A percentile compares a stretch with the other conserved stretches of the same genome.
phyloP scores from a whole-genome alignment of 2,888 invertebrate genomes.

The Polyploca ridens region DNA sequence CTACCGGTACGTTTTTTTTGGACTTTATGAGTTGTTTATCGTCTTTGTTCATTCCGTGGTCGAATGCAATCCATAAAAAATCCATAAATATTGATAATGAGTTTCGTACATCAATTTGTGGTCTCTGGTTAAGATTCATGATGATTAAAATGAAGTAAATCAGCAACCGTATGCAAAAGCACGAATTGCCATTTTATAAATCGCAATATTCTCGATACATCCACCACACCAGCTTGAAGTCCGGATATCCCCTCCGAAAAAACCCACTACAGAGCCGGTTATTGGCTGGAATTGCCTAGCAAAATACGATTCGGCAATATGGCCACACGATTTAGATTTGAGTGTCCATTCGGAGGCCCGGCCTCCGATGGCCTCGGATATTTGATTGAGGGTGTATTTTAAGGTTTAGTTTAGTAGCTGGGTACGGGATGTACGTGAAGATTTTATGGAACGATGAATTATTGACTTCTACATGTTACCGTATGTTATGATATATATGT shows the following conservation, averaged over 20 bases:
- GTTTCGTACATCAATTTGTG: no score
- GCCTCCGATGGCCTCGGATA: constrained; percentile 46
- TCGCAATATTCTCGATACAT: constrained; percentile 17
- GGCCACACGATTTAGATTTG: constrained; percentile 64
- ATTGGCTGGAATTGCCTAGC: constrained; percentile 62
- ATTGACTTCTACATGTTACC: neutral
- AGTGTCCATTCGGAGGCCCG: constrained; percentile 57
- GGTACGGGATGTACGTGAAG: constrained; percentile 23
- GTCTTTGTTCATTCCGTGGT: no score
- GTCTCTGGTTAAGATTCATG: no score
- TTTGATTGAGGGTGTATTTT: constrained; percentile 46
- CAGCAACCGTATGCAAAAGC: no score
- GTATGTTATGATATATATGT: no score
- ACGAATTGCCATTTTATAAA: no score
- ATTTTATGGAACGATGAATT: constrained; percentile 14
- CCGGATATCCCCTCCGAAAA: constrained; percentile 57
- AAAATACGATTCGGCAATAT: constrained; percentile 65
- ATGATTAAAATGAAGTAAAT: no score
- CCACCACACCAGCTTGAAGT: constrained; percentile 14
- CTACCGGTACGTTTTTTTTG: no score
- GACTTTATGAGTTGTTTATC: no score
- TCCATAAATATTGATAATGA: no score
- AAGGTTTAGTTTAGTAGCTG: constrained; percentile 30
- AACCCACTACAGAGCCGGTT: constrained; percentile 56
- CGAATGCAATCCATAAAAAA: no score